phyloP scores from a whole-genome alignment of 2,888 invertebrate species.

The Perizoma flavofasciatum region DNA sequence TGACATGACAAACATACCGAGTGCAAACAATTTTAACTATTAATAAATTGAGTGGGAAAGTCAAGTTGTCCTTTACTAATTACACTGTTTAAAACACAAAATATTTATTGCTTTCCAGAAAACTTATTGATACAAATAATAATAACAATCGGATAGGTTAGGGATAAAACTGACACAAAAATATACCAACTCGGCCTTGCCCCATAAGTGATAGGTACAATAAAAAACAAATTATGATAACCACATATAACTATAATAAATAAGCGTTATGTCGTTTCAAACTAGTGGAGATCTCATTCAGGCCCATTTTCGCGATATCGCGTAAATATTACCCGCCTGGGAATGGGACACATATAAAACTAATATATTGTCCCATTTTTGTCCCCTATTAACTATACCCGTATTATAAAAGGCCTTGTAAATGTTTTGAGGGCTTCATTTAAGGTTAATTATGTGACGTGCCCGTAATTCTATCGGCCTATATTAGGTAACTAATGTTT shows the following conservation, averaged over 20 bases:
- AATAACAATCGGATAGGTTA: too few species aligned
- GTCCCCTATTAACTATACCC: constrained; percentile 56
- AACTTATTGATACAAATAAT: too few species aligned
- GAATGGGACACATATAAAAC: constrained; percentile 59
- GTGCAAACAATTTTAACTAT: too few species aligned
- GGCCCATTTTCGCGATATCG: constrained; percentile 51
- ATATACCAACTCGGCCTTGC: constrained; percentile 29
- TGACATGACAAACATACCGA: not conserved
- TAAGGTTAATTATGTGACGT: constrained; percentile 9
- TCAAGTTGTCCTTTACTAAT: too few species aligned
- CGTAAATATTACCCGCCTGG: constrained; percentile 54
- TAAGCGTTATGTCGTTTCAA: constrained; percentile 53
- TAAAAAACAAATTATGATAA: constrained; percentile 38
- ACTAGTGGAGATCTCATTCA: constrained; percentile 51
- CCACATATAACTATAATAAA: constrained; percentile 53
- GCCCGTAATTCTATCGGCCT: not conserved
- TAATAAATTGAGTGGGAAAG: too few species aligned
- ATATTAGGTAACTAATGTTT: too few species aligned
- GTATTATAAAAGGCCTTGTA: constrained; percentile 35
- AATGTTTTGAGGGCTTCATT: constrained; percentile 6
- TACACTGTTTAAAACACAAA: too few species aligned
- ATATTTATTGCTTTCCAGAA: too few species aligned
- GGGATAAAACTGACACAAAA: constrained; percentile 24
- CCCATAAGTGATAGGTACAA: constrained; percentile 26
- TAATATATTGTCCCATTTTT: constrained; percentile 66